These are phyloP conservation scores for Sturnus vulgaris DNA, from an alignment of 2,113 vertebrate genomes.

Conservation along the genomic window DNA sequence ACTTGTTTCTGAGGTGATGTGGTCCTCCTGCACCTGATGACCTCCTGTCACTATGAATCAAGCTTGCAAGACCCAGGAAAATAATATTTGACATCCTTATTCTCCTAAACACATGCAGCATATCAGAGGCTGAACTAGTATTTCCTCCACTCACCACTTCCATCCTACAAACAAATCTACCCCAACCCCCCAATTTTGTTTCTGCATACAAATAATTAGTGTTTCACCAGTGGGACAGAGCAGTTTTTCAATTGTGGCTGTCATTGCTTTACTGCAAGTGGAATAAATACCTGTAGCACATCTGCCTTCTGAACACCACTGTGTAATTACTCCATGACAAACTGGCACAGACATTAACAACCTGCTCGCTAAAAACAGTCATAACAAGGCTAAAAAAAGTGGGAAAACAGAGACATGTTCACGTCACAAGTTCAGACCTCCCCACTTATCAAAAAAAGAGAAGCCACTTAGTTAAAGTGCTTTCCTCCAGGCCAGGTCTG, in stretches of 20 bases:
- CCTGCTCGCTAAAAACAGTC: neutral
- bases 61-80: neutral
- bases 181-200: neutral
- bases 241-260: neutral
- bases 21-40: no score
- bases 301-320: neutral
- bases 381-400: neutral
- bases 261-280: neutral
- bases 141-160: neutral
- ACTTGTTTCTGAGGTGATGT: neutral
- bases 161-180: neutral
- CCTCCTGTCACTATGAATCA: neutral
- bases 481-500: neutral
- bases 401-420: neutral
- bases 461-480: neutral
- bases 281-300: neutral
- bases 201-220: neutral
- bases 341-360: neutral
- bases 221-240: neutral
- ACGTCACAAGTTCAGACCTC: neutral
- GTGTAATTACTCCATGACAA: neutral
- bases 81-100: neutral
- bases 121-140: neutral
- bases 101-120: neutral
- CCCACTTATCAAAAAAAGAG: neutral